phyloP scores from a whole-genome alignment of 2,113 vertebrate genomes.

The Trematocara unimaculatum region DNA sequence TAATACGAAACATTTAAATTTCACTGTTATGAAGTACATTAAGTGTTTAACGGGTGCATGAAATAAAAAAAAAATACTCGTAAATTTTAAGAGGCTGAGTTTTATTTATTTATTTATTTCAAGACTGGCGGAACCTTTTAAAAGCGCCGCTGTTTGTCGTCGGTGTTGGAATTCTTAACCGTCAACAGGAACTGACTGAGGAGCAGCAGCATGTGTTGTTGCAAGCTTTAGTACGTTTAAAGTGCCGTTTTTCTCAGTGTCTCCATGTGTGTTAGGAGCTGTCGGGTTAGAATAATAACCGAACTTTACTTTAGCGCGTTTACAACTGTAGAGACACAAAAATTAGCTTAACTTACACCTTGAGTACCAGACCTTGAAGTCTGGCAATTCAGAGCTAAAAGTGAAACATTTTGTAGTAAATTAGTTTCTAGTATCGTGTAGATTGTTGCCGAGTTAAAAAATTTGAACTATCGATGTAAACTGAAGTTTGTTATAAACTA shows the following conservation, averaged over 20 bases:
- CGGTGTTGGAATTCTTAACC: not conserved
- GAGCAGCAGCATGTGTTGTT: fast-evolving
- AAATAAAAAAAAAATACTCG: not conserved
- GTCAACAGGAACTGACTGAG: not conserved
- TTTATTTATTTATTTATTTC: not conserved
- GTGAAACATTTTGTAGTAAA: not conserved
- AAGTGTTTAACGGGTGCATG: not conserved
- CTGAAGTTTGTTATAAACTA: fast-evolving
- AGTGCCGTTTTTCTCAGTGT: not conserved
- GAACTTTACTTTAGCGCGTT: not conserved
- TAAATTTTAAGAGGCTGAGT: not conserved
- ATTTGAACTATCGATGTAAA: not conserved
- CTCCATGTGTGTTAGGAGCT: not conserved
- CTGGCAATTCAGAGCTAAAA: not conserved
- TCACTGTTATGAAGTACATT: not conserved
- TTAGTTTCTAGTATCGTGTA: fast-evolving
- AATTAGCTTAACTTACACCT: no score
- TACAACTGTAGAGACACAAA: not conserved
- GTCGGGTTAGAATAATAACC: not conserved
- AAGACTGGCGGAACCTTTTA: slow-evolving; percentile 30
- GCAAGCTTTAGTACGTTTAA: not conserved
- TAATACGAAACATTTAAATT: not conserved
- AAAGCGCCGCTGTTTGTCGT: not conserved
- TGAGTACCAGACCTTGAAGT: not conserved
- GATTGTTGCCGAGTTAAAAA: not conserved